Evolutionary conservation across 2,888 invertebrate species (phyloP).

Genomic region (Diarsia rubi): DNA sequence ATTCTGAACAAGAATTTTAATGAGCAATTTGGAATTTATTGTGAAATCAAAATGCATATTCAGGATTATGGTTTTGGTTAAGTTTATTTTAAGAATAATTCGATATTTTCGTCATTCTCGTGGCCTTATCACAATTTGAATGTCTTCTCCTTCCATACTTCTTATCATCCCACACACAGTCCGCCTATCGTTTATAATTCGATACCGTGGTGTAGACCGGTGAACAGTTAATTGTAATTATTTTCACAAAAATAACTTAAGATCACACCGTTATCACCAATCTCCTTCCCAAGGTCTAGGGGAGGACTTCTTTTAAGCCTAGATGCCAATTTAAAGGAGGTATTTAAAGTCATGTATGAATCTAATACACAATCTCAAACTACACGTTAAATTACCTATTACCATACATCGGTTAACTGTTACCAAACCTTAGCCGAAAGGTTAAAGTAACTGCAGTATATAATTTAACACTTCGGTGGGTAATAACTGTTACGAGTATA

Average conservation of each 20-base stretch:
- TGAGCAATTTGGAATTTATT: neutral
- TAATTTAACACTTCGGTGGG: slow-evolving; percentile 60
- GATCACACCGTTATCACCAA: neutral
- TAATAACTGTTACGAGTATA: slow-evolving; percentile 40
- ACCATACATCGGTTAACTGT: slow-evolving; percentile 38
- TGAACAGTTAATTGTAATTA: neutral
- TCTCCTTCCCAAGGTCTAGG: neutral
- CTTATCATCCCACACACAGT: neutral
- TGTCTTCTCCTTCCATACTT: too few species aligned
- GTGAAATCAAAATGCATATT: neutral
- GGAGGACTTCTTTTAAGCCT: neutral
- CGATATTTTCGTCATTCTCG: neutral
- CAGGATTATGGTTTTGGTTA: neutral
- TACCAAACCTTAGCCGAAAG: slow-evolving; percentile 54
- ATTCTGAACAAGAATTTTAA: neutral
- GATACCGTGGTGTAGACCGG: neutral
- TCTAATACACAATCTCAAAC: slow-evolving; percentile 31
- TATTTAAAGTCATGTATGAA: neutral
- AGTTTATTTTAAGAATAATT: too few species aligned
- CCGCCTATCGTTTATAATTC: neutral
- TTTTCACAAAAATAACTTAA: neutral
- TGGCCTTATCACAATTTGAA: too few species aligned
- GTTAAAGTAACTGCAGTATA: slow-evolving; percentile 38
- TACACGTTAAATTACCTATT: slow-evolving; percentile 37
- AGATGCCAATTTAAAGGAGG: neutral